phyloP scores from a whole-genome alignment of 92 coral and sea anemone genomes.

The Epizoanthus illoricatus region DNA sequence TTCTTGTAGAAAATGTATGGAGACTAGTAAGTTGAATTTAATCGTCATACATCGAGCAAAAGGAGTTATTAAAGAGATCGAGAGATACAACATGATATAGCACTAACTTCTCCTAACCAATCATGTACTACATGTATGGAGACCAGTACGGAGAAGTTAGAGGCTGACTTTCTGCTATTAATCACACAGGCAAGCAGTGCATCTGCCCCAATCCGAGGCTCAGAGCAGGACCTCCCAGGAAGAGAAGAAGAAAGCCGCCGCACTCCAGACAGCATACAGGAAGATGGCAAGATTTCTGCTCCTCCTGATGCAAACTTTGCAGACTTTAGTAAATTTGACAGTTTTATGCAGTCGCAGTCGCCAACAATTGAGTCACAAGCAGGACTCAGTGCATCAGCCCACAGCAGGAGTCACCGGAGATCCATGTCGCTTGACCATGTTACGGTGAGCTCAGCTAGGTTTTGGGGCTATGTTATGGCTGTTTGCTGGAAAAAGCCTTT shows the following conservation, averaged over 20 bases:
- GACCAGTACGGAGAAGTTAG: too few relatives aligned
- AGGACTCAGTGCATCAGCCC: conserved; percentile 33
- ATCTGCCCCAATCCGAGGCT: conserved; percentile 32
- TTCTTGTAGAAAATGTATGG: too few relatives aligned
- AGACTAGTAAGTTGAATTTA: too few relatives aligned
- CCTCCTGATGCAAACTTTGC: conserved; percentile 81
- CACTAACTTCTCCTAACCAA: too few relatives aligned
- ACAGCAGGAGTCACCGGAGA: conserved; percentile 65
- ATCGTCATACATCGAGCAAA: too few relatives aligned
- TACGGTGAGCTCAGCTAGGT: conserved; percentile 50
- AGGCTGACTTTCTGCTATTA: not conserved
- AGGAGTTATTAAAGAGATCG: too few relatives aligned
- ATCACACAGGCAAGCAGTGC: conserved; percentile 58
- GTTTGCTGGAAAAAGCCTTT: too few relatives aligned
- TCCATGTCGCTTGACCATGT: conserved; percentile 85
- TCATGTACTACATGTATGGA: too few relatives aligned
- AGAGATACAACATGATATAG: too few relatives aligned
- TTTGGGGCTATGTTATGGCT: too few relatives aligned
- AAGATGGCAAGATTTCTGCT: conserved; percentile 18
- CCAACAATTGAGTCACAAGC: conserved; percentile 39
- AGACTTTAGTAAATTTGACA: conserved; percentile 93
- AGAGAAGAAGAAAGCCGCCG: conserved; percentile 17
- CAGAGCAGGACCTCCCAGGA: conserved; percentile 15
- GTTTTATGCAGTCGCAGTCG: conserved; percentile 69
- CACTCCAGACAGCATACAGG: conserved; percentile 45